A percentile compares a stretch with the other conserved stretches of the same genome.
These are phyloP conservation scores for Ellobium chinense DNA, from an alignment of 2,888 invertebrate species.

Conservation along the genomic window DNA sequence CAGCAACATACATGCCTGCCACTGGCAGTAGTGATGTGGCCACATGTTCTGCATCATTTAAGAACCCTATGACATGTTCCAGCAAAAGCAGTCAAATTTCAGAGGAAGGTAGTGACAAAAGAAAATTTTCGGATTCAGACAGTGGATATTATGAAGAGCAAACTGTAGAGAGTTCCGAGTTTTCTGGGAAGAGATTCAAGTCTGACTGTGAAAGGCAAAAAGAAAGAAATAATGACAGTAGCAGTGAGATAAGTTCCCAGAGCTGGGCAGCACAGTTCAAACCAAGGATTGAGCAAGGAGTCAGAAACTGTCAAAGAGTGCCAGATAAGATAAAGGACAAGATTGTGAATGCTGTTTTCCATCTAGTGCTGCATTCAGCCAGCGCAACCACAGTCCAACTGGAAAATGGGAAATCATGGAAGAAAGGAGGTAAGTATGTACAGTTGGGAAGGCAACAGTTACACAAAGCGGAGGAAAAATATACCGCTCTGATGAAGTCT, in stretches of 20 bases:
- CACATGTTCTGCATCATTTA: no score
- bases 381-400: constrained; percentile 49
- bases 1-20: no score
- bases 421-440: constrained; percentile 72
- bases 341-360: constrained; percentile 85
- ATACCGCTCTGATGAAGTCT: no score
- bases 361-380: constrained; percentile 81
- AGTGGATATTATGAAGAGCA: constrained; percentile 11
- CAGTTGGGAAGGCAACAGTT: no score
- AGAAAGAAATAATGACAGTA: not conserved
- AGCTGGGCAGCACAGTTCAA: constrained; percentile 67
- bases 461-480: no score
- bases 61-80: no score
- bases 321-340: constrained; percentile 83
- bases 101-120: no score
- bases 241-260: not conserved
- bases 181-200: no score
- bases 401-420: constrained; percentile 67
- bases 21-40: no score
- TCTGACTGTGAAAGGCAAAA: no score
- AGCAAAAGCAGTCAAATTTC: no score
- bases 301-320: constrained; percentile 92
- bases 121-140: not conserved
- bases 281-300: constrained; percentile 55
- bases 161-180: not conserved